Conservation (phyloP, 2,113 vertebrate genomes). For the Neofelis nebulosa region DNA sequence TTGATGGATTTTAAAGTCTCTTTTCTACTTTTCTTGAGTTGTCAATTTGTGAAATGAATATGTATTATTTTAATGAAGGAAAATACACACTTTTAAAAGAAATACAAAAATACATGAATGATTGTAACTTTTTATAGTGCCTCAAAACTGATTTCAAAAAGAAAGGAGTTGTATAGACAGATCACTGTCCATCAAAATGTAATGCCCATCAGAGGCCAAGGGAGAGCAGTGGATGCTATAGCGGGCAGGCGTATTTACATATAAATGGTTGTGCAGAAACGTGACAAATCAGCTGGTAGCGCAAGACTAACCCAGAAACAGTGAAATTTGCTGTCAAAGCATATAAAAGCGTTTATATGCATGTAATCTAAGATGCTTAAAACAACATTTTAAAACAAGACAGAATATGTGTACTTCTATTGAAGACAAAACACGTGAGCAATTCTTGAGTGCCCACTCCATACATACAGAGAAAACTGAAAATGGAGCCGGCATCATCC, state of each 20-base stretch:
- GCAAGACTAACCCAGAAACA: conserved; percentile 31
- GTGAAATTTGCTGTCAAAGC: conserved; percentile 44
- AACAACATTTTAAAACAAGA: conserved; percentile 54
- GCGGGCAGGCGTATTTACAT: conserved; percentile 60
- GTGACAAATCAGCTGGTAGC: neutral
- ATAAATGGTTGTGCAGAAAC: conserved; percentile 73
- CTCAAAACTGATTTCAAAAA: conserved; percentile 18
- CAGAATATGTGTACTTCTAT: neutral
- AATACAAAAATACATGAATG: conserved; percentile 2
- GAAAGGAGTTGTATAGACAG: neutral
- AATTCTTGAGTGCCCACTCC: neutral
- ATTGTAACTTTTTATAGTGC: neutral
- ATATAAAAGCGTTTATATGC: neutral
- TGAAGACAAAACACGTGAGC: neutral
- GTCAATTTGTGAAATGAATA: conserved; percentile 41
- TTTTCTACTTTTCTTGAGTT: conserved; percentile 19
- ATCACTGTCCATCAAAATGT: conserved; percentile 49
- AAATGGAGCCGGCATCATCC: neutral
- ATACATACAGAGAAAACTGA: neutral
- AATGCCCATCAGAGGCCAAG: conserved; percentile 5
- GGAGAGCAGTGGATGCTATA: neutral
- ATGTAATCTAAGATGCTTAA: conserved; percentile 53
- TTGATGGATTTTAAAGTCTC: neutral
- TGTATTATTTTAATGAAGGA: neutral
- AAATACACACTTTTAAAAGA: neutral